Percentiles rank a stretch among this genome's conserved stretches.
Evolutionary conservation across 2,888 invertebrate species (phyloP).

Genomic region (Nomada flava): DNA sequence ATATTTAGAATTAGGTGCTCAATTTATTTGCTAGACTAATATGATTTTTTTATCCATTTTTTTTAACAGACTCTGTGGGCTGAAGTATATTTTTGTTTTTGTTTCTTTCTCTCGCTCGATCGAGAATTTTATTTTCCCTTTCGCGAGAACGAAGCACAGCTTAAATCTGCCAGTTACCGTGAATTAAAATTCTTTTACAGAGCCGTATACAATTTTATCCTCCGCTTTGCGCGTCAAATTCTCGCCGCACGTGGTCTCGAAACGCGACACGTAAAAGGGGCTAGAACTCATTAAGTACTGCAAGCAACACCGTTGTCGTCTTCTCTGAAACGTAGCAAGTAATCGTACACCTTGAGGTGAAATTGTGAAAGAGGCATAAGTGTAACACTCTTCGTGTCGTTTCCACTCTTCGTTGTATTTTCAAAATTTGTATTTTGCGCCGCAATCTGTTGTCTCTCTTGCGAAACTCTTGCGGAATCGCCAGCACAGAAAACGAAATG

Average conservation of each 20-base stretch:
- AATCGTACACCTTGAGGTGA: neutral
- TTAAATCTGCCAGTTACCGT: slow-evolving; percentile 19
- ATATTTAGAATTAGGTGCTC: neutral
- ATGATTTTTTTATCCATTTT: too few relatives aligned
- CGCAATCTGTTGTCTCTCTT: too few relatives aligned
- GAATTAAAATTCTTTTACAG: slow-evolving; percentile 47
- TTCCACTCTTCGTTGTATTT: too few relatives aligned
- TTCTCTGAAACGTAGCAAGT: neutral
- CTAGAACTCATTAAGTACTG: slow-evolving; percentile 20
- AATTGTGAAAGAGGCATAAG: neutral
- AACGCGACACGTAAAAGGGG: slow-evolving; percentile 33
- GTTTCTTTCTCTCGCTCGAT: neutral
- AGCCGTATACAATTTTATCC: slow-evolving; percentile 27
- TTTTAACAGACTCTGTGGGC: neutral
- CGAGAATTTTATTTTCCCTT: neutral
- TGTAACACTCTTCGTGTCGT: neutral
- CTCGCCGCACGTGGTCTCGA: slow-evolving; percentile 17
- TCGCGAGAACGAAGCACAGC: neutral
- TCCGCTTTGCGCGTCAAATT: slow-evolving; percentile 20
- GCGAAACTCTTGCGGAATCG: too few relatives aligned
- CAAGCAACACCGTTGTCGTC: neutral
- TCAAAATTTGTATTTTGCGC: too few relatives aligned
- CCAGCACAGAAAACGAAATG: too few relatives aligned
- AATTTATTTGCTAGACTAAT: too few relatives aligned
- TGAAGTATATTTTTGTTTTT: neutral